Conservation (phyloP, 2,797 vertebrate species). For the Poecilia picta region DNA sequence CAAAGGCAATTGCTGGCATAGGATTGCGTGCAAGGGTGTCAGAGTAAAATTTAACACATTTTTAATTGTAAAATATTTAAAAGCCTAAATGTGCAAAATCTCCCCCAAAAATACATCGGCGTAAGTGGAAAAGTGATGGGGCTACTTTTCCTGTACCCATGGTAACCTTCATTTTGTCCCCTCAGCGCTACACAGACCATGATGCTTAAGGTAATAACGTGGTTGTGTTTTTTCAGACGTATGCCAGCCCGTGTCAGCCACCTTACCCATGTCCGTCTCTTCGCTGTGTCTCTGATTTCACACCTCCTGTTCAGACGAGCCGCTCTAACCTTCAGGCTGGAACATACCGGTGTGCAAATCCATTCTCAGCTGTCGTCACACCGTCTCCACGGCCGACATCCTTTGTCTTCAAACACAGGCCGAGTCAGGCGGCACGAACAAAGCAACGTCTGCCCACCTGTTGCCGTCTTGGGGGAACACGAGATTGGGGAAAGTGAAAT, state of each 20-base stretch:
- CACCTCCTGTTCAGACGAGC: conserved; percentile 24
- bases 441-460: not conserved
- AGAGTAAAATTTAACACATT: not conserved
- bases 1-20: not conserved
- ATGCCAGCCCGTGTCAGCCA: not conserved
- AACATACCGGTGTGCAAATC: conserved; percentile 39
- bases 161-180: not conserved
- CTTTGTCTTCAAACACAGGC: conserved; percentile 25
- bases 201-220: conserved; percentile 10
- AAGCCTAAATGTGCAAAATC: not conserved
- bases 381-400: not conserved
- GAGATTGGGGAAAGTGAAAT: not conserved
- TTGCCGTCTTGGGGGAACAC: not conserved
- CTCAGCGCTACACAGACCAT: not conserved
- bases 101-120: not conserved
- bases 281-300: conserved; percentile 27
- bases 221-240: conserved; percentile 12
- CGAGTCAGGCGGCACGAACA: not conserved
- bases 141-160: not conserved
- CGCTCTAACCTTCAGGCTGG: conserved; percentile 44
- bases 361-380: conserved; percentile 47
- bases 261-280: not conserved
- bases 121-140: not conserved
- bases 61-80: not conserved
- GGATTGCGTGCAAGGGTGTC: not conserved